phyloP scores from a whole-genome alignment of 2,797 vertebrate species.

The Emydoidea blandingii region DNA sequence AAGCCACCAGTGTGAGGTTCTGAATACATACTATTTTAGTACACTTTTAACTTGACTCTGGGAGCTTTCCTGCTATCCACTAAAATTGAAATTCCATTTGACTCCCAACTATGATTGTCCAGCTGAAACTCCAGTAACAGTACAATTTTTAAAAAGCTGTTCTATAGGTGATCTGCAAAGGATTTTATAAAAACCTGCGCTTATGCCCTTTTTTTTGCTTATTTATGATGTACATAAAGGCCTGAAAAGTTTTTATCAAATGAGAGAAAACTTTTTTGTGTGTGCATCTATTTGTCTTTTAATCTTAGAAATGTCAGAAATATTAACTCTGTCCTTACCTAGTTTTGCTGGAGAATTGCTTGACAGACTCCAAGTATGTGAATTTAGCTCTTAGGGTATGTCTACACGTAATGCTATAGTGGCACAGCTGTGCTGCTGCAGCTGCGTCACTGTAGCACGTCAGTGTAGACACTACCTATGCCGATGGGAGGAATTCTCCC shows the following conservation, averaged over 20 bases:
- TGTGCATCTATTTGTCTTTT: neutral
- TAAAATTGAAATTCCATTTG: neutral
- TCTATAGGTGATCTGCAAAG: neutral
- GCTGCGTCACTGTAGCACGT: no score
- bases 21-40: neutral
- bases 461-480: no score
- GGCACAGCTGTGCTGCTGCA: no score
- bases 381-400: neutral
- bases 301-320: neutral
- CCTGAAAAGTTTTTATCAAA: neutral
- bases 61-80: neutral
- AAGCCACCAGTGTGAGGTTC: neutral
- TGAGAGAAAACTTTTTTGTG: neutral
- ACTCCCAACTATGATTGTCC: neutral
- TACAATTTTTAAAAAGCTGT: neutral
- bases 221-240: neutral
- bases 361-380: neutral
- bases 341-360: neutral
- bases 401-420: no score
- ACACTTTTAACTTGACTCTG: neutral
- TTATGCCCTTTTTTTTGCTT: neutral
- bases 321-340: neutral
- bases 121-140: conserved; percentile 2
- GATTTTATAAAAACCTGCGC: neutral
- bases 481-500: neutral